Conservation (phyloP, 2,113 vertebrate genomes). For the Gadus chalcogrammus region DNA sequence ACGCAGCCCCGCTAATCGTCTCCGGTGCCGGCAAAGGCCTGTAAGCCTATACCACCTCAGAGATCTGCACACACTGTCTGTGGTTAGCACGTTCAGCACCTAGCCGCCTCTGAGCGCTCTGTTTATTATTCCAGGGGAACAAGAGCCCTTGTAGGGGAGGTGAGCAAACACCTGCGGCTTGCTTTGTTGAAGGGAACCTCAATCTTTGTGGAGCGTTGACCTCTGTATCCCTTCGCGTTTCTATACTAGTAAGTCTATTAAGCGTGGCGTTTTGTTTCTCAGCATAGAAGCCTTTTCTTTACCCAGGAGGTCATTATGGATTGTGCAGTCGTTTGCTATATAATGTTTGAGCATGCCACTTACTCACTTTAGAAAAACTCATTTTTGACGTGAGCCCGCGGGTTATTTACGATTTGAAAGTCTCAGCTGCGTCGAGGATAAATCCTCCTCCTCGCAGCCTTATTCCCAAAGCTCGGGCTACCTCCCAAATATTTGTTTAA, state of each 20-base stretch:
- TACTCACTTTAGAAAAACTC: slow-evolving; percentile 21
- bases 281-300: background rate
- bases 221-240: slow-evolving; percentile 1
- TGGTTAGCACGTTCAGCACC: slow-evolving; percentile 29
- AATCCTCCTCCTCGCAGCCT: slow-evolving; percentile 31
- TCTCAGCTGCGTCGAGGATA: slow-evolving; percentile 39
- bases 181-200: slow-evolving; percentile 9
- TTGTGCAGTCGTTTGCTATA: background rate
- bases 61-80: slow-evolving; percentile 42
- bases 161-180: slow-evolving; percentile 22
- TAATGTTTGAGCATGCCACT: slow-evolving; percentile 14
- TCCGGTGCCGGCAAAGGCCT: slow-evolving; percentile 18
- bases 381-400: slow-evolving; percentile 8
- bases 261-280: background rate
- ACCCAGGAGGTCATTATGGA: slow-evolving; percentile 6
- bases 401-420: slow-evolving; percentile 34
- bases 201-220: background rate
- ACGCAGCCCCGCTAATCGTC: slow-evolving; percentile 19
- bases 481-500: slow-evolving; percentile 31
- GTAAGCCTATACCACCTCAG: slow-evolving; percentile 38
- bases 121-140: slow-evolving; percentile 42
- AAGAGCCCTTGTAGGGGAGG: slow-evolving; percentile 13
- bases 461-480: slow-evolving; percentile 16
- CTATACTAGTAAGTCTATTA: background rate
- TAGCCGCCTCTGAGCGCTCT: slow-evolving; percentile 15